Evolutionary conservation across 2,797 vertebrate species (phyloP).

Genomic region (Cossypha heuglini): DNA sequence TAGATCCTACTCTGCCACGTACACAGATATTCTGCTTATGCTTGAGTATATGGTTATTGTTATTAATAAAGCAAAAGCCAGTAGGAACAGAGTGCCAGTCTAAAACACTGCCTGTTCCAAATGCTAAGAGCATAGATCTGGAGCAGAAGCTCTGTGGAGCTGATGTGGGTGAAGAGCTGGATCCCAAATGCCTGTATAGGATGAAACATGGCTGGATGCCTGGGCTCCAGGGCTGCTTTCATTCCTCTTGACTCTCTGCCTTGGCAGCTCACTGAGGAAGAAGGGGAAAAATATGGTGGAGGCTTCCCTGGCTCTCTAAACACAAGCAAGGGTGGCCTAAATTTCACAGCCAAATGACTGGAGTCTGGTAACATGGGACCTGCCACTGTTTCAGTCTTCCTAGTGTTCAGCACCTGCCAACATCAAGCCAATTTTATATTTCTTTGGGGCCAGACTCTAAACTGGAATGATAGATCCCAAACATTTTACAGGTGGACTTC

Average conservation of each 20-base stretch:
- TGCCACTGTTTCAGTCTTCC: background rate
- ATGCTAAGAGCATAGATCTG: fast-evolving
- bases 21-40: background rate
- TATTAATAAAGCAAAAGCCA: background rate
- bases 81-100: background rate
- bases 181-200: background rate
- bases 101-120: background rate
- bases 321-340: background rate
- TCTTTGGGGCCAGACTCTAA: background rate
- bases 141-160: background rate
- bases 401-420: background rate
- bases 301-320: background rate
- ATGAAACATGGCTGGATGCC: background rate
- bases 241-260: background rate
- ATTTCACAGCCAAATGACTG: background rate
- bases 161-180: background rate
- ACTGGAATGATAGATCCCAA: background rate
- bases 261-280: background rate
- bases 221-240: background rate
- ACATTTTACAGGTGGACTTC: background rate
- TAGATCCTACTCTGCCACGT: background rate
- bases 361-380: background rate
- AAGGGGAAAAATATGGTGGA: background rate
- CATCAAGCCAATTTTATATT: background rate
- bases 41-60: background rate